A percentile compares a stretch with the other conserved stretches of the same genome.
phyloP scores from a whole-genome alignment of 2,797 vertebrate genomes.

The Spinus olivaceus region DNA sequence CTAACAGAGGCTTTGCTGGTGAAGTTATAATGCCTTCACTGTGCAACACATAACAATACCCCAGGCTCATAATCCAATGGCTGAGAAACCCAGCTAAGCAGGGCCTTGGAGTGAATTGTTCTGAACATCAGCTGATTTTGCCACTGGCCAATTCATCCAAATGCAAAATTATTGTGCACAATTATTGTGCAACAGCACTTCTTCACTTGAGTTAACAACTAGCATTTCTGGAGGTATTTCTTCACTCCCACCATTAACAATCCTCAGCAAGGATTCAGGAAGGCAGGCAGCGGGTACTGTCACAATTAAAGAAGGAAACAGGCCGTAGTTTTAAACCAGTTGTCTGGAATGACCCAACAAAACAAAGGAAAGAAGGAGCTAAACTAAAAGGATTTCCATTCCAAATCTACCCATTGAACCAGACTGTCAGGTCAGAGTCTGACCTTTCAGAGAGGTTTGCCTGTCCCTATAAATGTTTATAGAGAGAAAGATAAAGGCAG shows the following conservation, averaged over 20 bases:
- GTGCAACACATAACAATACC: neutral
- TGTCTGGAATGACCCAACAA: neutral
- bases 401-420: neutral
- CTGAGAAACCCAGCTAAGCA: slow-evolving; percentile 9
- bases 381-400: neutral
- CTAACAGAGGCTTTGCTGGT: neutral
- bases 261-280: neutral
- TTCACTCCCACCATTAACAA: neutral
- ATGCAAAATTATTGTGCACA: neutral
- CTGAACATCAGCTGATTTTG: slow-evolving; percentile 12
- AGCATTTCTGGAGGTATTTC: neutral
- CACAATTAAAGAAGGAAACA: neutral
- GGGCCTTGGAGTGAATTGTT: neutral
- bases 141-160: neutral
- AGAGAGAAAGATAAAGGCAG: neutral
- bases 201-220: neutral
- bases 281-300: neutral
- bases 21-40: neutral
- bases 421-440: neutral
- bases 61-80: neutral
- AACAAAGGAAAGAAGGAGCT: neutral
- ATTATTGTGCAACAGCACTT: neutral
- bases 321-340: neutral
- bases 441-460: neutral
- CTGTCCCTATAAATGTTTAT: neutral